These are phyloP conservation scores for Calypte anna DNA, from an alignment of 2,113 vertebrate genomes.

Conservation along the genomic window DNA sequence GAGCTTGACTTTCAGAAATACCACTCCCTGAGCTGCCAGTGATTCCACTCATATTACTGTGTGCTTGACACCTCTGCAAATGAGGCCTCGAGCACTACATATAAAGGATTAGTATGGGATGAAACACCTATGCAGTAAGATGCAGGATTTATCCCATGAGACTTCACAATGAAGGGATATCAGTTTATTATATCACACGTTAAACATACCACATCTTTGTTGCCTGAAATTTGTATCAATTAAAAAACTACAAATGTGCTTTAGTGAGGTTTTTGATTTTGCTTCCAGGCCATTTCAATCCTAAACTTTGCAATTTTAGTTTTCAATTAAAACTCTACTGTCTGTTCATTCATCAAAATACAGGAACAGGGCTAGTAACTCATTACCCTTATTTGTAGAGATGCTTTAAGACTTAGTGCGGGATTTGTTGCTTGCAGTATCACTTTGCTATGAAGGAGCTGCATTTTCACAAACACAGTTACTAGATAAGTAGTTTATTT, in stretches of 20 bases:
- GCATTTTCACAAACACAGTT: background rate
- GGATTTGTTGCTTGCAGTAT: background rate
- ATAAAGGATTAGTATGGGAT: conserved; percentile 22
- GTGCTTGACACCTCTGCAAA: conserved; percentile 14
- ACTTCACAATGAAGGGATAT: background rate
- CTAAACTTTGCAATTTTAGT: background rate
- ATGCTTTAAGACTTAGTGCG: background rate
- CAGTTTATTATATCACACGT: background rate
- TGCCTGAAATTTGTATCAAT: background rate
- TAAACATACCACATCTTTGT: background rate
- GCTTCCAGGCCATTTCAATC: background rate
- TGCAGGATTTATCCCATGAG: background rate
- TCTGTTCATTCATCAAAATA: background rate
- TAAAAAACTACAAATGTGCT: background rate
- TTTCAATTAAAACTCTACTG: background rate
- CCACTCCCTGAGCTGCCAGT: background rate
- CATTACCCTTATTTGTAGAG: background rate
- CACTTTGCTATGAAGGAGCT: background rate
- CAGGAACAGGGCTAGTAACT: background rate
- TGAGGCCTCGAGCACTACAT: conserved; percentile 32
- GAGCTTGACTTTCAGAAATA: conserved; percentile 17
- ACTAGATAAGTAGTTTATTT: background rate
- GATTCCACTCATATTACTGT: background rate
- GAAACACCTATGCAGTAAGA: conserved; percentile 46
- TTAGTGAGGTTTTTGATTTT: background rate